These are phyloP conservation scores for Plestiodon gilberti DNA, from an alignment of 2,113 vertebrate species.

Conservation along the genomic window DNA sequence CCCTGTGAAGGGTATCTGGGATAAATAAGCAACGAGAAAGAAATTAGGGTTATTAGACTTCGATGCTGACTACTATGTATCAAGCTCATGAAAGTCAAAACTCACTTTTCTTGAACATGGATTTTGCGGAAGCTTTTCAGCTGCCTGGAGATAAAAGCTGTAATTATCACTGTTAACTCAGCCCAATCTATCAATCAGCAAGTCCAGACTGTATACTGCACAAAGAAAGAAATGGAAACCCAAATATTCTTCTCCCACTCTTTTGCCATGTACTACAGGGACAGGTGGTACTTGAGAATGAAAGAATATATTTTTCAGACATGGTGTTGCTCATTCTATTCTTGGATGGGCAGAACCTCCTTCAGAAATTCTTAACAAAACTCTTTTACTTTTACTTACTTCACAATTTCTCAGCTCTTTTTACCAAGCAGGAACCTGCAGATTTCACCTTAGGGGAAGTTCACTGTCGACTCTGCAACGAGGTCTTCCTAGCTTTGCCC, in stretches of 20 bases:
- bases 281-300: neutral
- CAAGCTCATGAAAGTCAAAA: slow-evolving; percentile 33
- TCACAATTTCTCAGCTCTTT: neutral
- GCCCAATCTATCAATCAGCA: slow-evolving; percentile 18
- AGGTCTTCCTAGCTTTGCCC: neutral
- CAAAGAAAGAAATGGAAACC: neutral
- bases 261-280: neutral
- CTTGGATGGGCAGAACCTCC: neutral
- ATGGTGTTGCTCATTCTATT: neutral
- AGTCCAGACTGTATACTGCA: neutral
- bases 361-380: neutral
- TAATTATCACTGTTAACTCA: slow-evolving; percentile 47
- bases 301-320: neutral
- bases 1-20: neutral
- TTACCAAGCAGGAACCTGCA: neutral
- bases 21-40: slow-evolving; percentile 22
- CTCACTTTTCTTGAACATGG: slow-evolving; percentile 24
- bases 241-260: slow-evolving; percentile 22
- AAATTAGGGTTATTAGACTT: slow-evolving; percentile 23
- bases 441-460: neutral
- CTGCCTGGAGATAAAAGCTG: slow-evolving; percentile 10
- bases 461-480: neutral
- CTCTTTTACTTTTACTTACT: neutral
- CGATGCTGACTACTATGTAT: neutral
- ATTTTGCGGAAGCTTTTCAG: slow-evolving; percentile 37